These are phyloP conservation scores for Xestia ashworthii DNA, from an alignment of 2,888 invertebrate species.

Conservation along the genomic window DNA sequence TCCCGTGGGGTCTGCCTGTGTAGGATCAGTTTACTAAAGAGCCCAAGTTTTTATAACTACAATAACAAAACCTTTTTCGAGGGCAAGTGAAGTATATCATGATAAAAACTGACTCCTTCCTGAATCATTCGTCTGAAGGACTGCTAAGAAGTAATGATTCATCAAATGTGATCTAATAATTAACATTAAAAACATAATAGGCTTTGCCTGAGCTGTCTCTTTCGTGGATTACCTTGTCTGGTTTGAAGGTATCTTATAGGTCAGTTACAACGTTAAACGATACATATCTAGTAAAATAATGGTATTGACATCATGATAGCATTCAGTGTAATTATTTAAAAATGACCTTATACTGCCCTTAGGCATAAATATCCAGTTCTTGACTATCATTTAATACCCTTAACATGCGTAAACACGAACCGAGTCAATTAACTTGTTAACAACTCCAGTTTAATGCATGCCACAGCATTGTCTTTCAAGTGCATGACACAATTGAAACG, in stretches of 20 bases:
- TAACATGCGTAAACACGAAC: constrained; percentile 53
- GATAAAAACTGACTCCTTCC: too few species aligned
- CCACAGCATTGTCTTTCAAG: constrained; percentile 57
- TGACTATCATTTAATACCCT: constrained; percentile 36
- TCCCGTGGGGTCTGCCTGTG: too few species aligned
- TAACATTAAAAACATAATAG: constrained; percentile 28
- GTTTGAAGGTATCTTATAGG: constrained; percentile 12
- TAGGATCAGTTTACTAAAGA: too few species aligned
- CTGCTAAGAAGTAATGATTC: constrained; percentile 15
- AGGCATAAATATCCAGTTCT: not conserved
- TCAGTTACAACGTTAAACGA: constrained; percentile 14
- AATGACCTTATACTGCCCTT: constrained; percentile 13
- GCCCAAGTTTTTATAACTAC: too few species aligned
- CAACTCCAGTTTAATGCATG: constrained; percentile 46
- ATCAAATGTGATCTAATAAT: constrained; percentile 22
- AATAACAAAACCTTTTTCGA: not conserved
- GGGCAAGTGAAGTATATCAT: not conserved
- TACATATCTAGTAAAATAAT: not conserved
- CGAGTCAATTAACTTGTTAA: constrained; percentile 61
- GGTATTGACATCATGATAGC: not conserved
- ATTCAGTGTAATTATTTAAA: constrained; percentile 24
- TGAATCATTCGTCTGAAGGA: constrained; percentile 25
- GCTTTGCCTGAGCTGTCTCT: constrained; percentile 11
- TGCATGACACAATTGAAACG: constrained; percentile 62
- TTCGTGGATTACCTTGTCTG: not conserved